Evolutionary conservation across 2,113 vertebrate genomes (phyloP).

Genomic region (Datnioides undecimradiatus): DNA sequence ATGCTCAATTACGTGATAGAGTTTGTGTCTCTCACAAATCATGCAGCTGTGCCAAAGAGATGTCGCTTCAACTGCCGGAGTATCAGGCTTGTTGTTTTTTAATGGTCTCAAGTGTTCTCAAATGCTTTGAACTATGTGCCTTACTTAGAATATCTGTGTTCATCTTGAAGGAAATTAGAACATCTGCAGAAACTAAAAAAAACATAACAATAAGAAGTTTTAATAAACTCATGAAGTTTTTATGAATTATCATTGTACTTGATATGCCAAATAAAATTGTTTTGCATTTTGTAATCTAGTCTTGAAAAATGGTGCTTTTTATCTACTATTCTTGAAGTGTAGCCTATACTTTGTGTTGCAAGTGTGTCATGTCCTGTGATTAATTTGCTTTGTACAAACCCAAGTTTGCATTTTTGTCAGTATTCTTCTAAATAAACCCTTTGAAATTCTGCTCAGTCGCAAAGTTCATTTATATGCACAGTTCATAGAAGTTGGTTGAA

Average conservation of each 20-base stretch:
- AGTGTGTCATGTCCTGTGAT: slow-evolving; percentile 68
- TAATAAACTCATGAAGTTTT: slow-evolving; percentile 62
- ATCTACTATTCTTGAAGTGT: slow-evolving; percentile 77
- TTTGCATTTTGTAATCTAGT: slow-evolving; percentile 71
- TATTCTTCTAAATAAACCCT: slow-evolving; percentile 80
- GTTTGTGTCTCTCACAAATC: slow-evolving; percentile 79
- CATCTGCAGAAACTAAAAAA: slow-evolving; percentile 42
- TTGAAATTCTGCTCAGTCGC: slow-evolving; percentile 31
- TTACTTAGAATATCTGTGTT: slow-evolving; percentile 61
- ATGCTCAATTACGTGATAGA: slow-evolving; percentile 73
- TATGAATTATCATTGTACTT: slow-evolving; percentile 72
- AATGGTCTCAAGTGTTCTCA: slow-evolving; percentile 46
- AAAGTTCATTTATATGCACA: not conserved
- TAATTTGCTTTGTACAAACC: slow-evolving; percentile 74
- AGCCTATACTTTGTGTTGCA: slow-evolving; percentile 70
- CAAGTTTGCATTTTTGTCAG: slow-evolving; percentile 61
- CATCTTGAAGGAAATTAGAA: slow-evolving; percentile 68
- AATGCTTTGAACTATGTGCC: slow-evolving; percentile 66
- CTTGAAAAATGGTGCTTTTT: slow-evolving; percentile 84
- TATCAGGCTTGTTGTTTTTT: slow-evolving; percentile 46
- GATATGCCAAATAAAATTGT: slow-evolving; percentile 73
- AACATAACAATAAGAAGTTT: slow-evolving; percentile 52
- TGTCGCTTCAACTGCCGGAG: slow-evolving; percentile 66
- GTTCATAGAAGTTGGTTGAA: not conserved
- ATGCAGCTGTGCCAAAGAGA: slow-evolving; percentile 90